These are phyloP conservation scores for Antennarius maculatus DNA, from an alignment of 2,797 vertebrate species.

Conservation along the genomic window DNA sequence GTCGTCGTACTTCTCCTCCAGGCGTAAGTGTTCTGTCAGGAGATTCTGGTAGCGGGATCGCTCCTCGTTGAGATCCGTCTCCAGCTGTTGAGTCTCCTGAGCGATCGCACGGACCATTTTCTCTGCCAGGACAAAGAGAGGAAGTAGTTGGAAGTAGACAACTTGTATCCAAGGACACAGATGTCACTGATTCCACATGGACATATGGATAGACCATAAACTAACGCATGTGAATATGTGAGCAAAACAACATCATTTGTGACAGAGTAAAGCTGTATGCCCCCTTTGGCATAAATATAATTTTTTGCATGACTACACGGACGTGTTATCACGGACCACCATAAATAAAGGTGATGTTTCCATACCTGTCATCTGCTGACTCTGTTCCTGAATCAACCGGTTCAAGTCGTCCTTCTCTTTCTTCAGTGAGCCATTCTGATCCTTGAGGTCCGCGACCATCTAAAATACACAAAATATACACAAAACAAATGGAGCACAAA, in stretches of 20 bases:
- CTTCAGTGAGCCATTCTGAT: slow-evolving; percentile 92
- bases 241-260: too few relatives aligned
- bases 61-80: slow-evolving; percentile 95
- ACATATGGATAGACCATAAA: too few relatives aligned
- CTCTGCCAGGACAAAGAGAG: slow-evolving; percentile 74
- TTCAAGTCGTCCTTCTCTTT: slow-evolving; percentile 93
- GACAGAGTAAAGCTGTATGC: too few relatives aligned
- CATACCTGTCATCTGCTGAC: slow-evolving; percentile 92
- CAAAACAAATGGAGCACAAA: neutral
- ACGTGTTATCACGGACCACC: neutral
- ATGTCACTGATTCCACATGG: too few relatives aligned
- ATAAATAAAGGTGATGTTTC: neutral
- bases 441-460: slow-evolving; percentile 92
- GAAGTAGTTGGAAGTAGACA: neutral
- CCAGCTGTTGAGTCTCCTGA: slow-evolving; percentile 93
- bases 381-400: slow-evolving; percentile 90
- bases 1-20: slow-evolving; percentile 97
- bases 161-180: too few relatives aligned
- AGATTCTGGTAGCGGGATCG: slow-evolving; percentile 97
- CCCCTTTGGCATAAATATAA: neutral
- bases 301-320: neutral
- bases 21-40: slow-evolving; percentile 92
- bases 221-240: too few relatives aligned
- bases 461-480: slow-evolving; percentile 53
- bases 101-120: slow-evolving; percentile 89